phyloP scores from a whole-genome alignment of 23 tunicate species.

The Styela clava region DNA sequence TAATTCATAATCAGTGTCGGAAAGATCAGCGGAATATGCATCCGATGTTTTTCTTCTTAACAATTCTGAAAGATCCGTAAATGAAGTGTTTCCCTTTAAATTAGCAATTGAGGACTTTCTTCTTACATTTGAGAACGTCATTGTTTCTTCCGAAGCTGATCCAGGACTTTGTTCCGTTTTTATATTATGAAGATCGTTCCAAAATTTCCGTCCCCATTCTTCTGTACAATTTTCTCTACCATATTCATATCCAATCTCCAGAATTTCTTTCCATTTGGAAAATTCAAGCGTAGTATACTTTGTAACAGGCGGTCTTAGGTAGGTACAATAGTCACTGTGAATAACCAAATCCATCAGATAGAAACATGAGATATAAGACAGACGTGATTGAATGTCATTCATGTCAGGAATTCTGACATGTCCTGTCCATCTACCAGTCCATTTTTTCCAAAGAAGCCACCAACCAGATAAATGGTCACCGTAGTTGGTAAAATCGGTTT shows the following conservation, averaged over 20 bases:
- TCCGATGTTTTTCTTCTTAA: neutral
- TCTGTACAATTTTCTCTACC: constrained; percentile 68
- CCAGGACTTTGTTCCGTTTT: neutral
- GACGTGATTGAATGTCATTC: constrained; percentile 93
- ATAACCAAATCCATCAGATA: constrained; percentile 85
- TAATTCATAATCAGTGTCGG: constrained; percentile 55
- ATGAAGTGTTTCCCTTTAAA: constrained; percentile 17
- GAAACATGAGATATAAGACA: constrained; percentile 89
- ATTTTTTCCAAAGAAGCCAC: constrained; percentile 95
- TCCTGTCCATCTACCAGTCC: constrained; percentile 97
- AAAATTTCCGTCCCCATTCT: constrained; percentile 57
- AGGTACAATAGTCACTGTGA: constrained; percentile 80
- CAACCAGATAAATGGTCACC: constrained; percentile 96
- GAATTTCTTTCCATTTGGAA: constrained; percentile 60
- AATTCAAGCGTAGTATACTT: constrained; percentile 85
- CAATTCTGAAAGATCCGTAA: constrained; percentile 18
- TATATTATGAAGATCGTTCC: constrained; percentile 20
- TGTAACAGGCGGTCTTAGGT: constrained; percentile 82
- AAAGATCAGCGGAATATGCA: neutral
- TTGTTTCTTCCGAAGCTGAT: neutral
- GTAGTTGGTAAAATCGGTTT: constrained; percentile 84
- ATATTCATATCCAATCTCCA: constrained; percentile 56
- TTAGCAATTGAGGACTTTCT: neutral
- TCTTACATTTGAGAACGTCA: neutral
- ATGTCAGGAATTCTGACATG: constrained; percentile 86